Conservation (phyloP, 2,797 vertebrate genomes). For the Nannoperca australis region DNA sequence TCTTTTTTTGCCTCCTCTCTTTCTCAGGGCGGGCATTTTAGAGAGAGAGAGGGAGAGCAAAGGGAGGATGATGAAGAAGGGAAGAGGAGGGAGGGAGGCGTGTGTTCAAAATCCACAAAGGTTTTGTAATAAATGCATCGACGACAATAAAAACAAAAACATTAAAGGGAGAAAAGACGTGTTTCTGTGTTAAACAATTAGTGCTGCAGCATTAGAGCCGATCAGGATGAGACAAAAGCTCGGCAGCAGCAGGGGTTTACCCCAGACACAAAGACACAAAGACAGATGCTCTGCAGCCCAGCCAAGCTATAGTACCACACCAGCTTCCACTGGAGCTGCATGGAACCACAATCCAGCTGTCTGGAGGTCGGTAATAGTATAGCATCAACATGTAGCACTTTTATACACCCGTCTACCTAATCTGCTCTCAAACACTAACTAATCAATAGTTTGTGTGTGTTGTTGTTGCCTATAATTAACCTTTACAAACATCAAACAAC, state of each 20-base stretch:
- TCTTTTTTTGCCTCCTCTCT: constrained; percentile 29
- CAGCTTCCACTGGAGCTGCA: constrained; percentile 56
- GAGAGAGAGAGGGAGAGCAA: constrained; percentile 39
- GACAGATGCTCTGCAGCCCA: constrained; percentile 72
- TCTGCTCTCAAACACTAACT: background rate
- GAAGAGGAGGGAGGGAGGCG: constrained; percentile 56
- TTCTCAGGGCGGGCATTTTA: constrained; percentile 75
- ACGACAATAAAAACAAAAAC: constrained; percentile 87
- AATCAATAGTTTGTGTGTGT: background rate
- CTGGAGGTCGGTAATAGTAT: constrained; percentile 23
- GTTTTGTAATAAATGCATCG: constrained; percentile 86
- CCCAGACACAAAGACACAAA: constrained; percentile 85
- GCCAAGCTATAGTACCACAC: constrained; percentile 71
- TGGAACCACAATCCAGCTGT: constrained; percentile 35
- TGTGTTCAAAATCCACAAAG: constrained; percentile 84
- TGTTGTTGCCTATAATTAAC: too few relatives aligned
- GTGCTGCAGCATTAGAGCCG: constrained; percentile 85
- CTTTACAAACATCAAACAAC: too few relatives aligned
- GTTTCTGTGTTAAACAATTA: constrained; percentile 90
- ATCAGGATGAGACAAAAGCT: constrained; percentile 83
- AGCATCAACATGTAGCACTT: background rate
- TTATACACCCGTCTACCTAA: background rate
- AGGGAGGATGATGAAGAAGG: constrained; percentile 46
- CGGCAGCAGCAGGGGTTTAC: constrained; percentile 81
- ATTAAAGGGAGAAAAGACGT: constrained; percentile 86